Evolutionary conservation across 2,797 vertebrate genomes (phyloP), one percentile per base, ranked within the genome.

Genomic region (Ispidina picta): DNA sequence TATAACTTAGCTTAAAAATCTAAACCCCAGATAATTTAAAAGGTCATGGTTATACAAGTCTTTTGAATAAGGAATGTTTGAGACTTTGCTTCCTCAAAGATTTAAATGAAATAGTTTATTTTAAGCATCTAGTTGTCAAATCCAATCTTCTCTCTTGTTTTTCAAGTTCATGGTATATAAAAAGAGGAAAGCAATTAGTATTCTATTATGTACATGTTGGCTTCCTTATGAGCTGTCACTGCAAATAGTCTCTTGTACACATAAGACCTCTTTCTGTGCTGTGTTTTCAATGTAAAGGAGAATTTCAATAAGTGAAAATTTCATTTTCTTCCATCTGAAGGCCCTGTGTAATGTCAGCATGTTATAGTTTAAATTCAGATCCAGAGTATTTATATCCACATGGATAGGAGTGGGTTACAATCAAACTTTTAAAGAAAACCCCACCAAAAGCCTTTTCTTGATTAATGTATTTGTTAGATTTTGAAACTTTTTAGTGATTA

Each of bases 91-190:
- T 78, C 56, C 69, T 84, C 60, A 73, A 65, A 70, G 14, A 41
- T 76, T 59, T 70, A 64, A 86, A 78, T 37, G 2, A 65, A 88
- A 72, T 51, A 25, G 10, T 80, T 86, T 89, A 92, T 86, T 95
- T 94, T 90, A 93, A 75, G 74, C 41, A 76, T 22, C 10, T 69
- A 37, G 14, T 48, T 78, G 22, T 75, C 46, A 88, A 70, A 82
- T 1, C 2, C 23, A 91, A 55, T 86, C 17, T 87, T 87, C 29
- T 83, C 41, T 78, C 35, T 88, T 81, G 52, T 84, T 93, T 83
- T 88, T 82, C 68, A 84, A 69, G 22, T 82, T 69, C 39, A 84
- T 55, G 21, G 13, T 35, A 41, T 39, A 66, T 43, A 55, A 91
- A 80, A 65, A 65, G 13, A 78, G 28, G 55, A 90, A 72, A 66